Base-by-base conservation (phyloP, 2,888 invertebrate species). In the Lasioglossum oenotherae region DNA sequence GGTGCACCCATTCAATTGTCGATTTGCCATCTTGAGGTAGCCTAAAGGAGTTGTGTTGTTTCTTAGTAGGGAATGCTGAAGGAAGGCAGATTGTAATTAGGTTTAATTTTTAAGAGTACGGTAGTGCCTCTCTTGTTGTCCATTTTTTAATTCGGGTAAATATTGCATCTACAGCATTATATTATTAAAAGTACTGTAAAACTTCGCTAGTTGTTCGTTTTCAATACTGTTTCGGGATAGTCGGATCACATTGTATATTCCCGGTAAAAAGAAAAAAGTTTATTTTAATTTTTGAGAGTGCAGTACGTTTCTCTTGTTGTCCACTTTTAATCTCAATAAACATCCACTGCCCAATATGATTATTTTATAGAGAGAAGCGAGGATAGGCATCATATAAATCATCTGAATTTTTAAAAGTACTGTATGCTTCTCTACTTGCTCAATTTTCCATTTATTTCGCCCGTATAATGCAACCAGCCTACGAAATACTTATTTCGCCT, bases 141-240 rank as follows among this genome's bases (percentile, higher is more conserved):
- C 49, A 6, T 19, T 49, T 46, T 5, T 46, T 1, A 31, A 31
- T 31, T 31, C 2, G 2, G 31, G 31, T 31, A 31, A 31, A 31
- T 31, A 31, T 31, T 31, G 2, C 2, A 31, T 31, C 31, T 2
- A 14, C 16, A 46, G 16, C 1, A 14, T 46, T 46, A 46, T 4
- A 14, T 4, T 46, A 46, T 46, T 46, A 46, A 23, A 57, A 1
- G 57, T 57, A n/a, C n/a, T 1, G n/a, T 3, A n/a, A 10, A 1
- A 8, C 57, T n/a, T 57, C 57, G 10, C 4, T 57, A 57, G 4
- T 57, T 27, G 57, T 57, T 53, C 23, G 2, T 14, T 27, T 12
- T n/a, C 10, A 27, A 12, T 27, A 3, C 0, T 10, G n/a, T n/a
- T n/a, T 1, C 4, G 10, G 12, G 10, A 0, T n/a, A 12, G 12